Evolutionary conservation across 2,797 vertebrate species (phyloP).

Genomic region (Nyctalus aviator): DNA sequence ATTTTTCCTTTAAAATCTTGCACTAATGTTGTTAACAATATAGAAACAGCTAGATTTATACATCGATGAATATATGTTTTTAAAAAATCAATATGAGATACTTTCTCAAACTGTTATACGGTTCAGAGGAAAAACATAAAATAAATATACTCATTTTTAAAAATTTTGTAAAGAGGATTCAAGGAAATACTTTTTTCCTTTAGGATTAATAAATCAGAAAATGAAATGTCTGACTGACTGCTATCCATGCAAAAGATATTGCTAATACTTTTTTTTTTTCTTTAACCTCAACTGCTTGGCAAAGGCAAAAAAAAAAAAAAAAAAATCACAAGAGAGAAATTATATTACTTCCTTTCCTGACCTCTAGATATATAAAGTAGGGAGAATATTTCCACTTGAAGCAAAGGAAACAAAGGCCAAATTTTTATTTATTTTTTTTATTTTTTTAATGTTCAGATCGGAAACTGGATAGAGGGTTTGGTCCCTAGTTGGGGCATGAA

Average conservation of each 20-base stretch:
- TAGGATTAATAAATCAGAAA: slow-evolving; percentile 25
- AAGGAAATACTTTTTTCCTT: not conserved
- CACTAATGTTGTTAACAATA: not conserved
- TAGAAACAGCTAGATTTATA: not conserved
- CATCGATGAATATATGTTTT: not conserved
- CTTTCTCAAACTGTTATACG: not conserved
- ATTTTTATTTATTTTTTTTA: not conserved
- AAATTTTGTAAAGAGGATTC: not conserved
- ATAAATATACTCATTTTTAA: not conserved
- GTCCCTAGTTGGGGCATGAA: no score
- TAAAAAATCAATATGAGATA: not conserved
- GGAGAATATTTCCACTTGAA: not conserved
- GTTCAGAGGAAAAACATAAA: not conserved
- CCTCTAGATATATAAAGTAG: not conserved
- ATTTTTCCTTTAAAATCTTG: slow-evolving; percentile 21
- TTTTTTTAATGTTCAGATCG: no score
- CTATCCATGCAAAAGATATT: not conserved
- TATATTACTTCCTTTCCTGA: not conserved
- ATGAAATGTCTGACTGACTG: not conserved
- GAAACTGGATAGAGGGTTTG: no score
- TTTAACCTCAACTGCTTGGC: not conserved
- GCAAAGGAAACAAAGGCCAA: not conserved
- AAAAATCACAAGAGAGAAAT: not conserved
- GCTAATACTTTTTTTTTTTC: not conserved
- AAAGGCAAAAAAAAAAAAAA: not conserved